A percentile compares a stretch with the other conserved stretches of the same genome.
Conservation (phyloP, 2,113 vertebrate species). For the Mormyrus iriodes region DNA sequence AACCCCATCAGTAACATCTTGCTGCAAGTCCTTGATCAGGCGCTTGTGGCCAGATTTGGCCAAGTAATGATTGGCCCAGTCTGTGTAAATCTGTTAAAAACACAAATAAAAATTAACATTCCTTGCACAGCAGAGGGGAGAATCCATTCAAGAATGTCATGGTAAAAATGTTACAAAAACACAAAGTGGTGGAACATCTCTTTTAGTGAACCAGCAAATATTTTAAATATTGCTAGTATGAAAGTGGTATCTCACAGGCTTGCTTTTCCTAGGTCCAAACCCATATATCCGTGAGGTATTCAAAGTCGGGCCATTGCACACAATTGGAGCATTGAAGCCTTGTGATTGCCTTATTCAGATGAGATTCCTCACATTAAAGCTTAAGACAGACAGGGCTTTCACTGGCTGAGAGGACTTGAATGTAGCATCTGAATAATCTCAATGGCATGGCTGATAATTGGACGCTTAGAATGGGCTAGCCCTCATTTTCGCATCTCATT, state of each 20-base stretch:
- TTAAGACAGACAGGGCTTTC: constrained; percentile 63
- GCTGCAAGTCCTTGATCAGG: constrained; percentile 93
- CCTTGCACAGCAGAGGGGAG: not conserved
- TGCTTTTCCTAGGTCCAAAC: constrained; percentile 53
- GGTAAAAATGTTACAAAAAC: constrained; percentile 42
- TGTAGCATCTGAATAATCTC: constrained; percentile 62
- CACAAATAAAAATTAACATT: constrained; percentile 23
- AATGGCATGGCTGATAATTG: constrained; percentile 54
- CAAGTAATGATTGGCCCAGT: constrained; percentile 98
- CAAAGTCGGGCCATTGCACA: constrained; percentile 72
- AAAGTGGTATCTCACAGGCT: constrained; percentile 30
- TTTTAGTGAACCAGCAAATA: constrained; percentile 10
- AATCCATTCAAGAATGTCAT: constrained; percentile 36
- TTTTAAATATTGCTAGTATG: not conserved
- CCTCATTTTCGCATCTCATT: constrained; percentile 31
- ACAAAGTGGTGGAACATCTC: not conserved
- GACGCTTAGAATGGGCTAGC: constrained; percentile 32
- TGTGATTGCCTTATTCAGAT: constrained; percentile 57
- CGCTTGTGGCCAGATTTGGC: constrained; percentile 94
- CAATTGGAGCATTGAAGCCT: constrained; percentile 61
- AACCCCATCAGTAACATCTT: constrained; percentile 92
- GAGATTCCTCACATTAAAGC: constrained; percentile 67
- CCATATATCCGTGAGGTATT: constrained; percentile 63
- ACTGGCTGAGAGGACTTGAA: constrained; percentile 46
- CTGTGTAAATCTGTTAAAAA: constrained; percentile 87